Conservation (phyloP, 2,113 vertebrate species). For the Sander vitreus region DNA sequence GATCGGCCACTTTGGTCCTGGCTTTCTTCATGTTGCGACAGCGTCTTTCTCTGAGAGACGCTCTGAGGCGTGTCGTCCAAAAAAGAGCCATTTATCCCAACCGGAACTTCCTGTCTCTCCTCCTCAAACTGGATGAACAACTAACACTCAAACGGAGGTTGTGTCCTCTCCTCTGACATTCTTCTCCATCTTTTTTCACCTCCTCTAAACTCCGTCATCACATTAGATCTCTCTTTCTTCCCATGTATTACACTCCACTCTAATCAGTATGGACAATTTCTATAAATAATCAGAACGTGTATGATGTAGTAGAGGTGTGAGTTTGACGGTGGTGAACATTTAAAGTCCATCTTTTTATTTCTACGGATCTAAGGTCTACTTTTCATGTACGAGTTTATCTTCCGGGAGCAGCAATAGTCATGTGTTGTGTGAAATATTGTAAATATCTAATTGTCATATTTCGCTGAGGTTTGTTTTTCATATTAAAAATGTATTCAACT, state of each 20-base stretch:
- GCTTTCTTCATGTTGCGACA: conserved; percentile 86
- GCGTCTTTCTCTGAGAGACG: conserved; percentile 81
- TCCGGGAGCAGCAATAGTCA: neutral
- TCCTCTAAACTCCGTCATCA: neutral
- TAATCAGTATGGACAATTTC: neutral
- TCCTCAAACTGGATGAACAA: conserved; percentile 84
- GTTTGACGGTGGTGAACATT: neutral
- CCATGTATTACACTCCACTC: neutral
- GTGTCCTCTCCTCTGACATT: conserved; percentile 83
- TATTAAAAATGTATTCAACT: conserved; percentile 30
- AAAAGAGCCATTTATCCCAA: conserved; percentile 87
- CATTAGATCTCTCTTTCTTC: conserved; percentile 4
- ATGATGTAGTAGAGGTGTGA: neutral
- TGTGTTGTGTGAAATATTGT: conserved; percentile 18
- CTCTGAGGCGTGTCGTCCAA: conserved; percentile 78
- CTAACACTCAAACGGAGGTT: conserved; percentile 78
- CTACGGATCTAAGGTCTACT: neutral
- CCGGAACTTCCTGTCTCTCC: conserved; percentile 90
- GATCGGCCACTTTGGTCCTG: conserved; percentile 86
- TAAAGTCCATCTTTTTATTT: conserved; percentile 1
- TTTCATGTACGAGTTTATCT: neutral
- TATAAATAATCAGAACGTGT: conserved; percentile 9
- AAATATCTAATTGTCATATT: conserved; percentile 6
- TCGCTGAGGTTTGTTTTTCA: conserved; percentile 22
- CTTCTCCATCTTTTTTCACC: too few species aligned